Evolutionary conservation across 2,113 vertebrate genomes (phyloP).

Genomic region (Cairina moschata): DNA sequence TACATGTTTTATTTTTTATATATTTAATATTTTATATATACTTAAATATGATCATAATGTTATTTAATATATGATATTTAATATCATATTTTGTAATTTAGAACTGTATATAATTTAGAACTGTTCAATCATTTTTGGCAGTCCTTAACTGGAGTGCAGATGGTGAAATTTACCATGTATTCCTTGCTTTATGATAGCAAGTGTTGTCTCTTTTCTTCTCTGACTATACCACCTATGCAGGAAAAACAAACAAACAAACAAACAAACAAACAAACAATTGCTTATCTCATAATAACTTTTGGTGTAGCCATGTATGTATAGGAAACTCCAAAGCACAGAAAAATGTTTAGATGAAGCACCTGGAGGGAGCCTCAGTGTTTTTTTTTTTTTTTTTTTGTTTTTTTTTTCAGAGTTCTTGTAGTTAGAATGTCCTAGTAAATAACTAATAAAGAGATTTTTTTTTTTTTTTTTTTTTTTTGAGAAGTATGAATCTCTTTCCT

Average conservation of each 20-base stretch:
- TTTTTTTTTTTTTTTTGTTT: not conserved
- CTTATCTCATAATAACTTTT: not conserved
- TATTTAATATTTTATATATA: not conserved
- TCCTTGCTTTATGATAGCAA: not conserved
- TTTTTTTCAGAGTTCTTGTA: not conserved
- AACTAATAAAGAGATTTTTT: not conserved
- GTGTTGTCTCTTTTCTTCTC: not conserved
- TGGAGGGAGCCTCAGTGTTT: not conserved
- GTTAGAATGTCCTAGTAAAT: not conserved
- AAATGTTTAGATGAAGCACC: not conserved
- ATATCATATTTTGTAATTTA: not conserved
- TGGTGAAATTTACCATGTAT: not conserved
- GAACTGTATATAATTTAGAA: not conserved
- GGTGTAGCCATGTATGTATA: not conserved
- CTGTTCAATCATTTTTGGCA: not conserved
- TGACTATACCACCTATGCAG: not conserved
- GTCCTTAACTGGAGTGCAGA: not conserved
- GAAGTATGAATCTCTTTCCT: not conserved
- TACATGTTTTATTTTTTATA: not conserved
- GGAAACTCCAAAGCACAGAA: not conserved
- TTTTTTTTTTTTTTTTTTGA: not conserved
- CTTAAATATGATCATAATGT: not conserved
- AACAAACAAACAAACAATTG: not conserved
- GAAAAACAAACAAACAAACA: no score
- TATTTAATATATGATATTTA: not conserved